Evolutionary conservation across 2,797 vertebrate genomes (phyloP).

Genomic region (Peromyscus nudipes): DNA sequence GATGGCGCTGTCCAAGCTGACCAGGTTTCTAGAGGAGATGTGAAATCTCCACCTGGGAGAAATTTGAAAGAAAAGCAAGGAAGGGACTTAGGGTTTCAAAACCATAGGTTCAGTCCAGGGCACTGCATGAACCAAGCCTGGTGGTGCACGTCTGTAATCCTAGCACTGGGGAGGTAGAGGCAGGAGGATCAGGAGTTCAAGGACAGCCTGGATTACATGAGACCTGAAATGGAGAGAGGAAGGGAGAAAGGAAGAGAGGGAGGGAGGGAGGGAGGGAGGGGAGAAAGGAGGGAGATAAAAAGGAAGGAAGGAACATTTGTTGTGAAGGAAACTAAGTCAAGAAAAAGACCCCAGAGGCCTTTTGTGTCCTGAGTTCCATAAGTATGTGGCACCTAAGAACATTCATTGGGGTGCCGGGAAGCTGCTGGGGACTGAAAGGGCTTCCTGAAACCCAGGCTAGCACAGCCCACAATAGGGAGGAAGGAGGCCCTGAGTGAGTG

Average conservation of each 20-base stretch:
- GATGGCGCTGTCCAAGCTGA: neutral
- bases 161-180: neutral
- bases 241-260: neutral
- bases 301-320: neutral
- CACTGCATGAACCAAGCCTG: neutral
- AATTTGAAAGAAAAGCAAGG: conserved; percentile 6
- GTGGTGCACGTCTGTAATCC: neutral
- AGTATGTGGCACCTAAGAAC: neutral
- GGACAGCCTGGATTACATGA: neutral
- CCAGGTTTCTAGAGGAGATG: conserved; percentile 25
- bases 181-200: neutral
- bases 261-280: neutral
- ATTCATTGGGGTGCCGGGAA: neutral
- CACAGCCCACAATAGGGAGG: neutral
- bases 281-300: neutral
- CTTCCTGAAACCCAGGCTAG: neutral
- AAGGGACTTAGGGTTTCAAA: neutral
- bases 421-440: neutral
- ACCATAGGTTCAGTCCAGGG: neutral
- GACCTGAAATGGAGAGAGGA: neutral
- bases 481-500: neutral
- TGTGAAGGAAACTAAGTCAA: neutral
- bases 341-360: neutral
- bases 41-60: neutral
- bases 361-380: neutral